Base-by-base conservation (phyloP, 1,140 invertebrate genomes). In the Tetramorium parvispinum region DNA sequence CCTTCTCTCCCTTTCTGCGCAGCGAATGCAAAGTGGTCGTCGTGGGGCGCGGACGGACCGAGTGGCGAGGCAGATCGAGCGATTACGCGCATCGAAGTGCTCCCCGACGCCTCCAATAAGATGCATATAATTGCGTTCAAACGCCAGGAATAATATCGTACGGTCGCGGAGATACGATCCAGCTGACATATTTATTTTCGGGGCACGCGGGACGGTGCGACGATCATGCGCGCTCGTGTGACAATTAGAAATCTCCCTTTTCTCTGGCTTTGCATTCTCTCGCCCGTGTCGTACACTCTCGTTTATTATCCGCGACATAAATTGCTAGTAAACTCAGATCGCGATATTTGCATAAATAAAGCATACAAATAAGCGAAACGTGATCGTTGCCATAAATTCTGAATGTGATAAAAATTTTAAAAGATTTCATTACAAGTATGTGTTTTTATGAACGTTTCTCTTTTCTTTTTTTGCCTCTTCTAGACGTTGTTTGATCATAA, bases 41-140 rank as follows among this genome's bases (percentile, higher is more conserved):
- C 73, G 76, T 81, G 76, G 81, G 61, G 70, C 68, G 59, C 79
- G 77, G 53, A 82, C 85, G 65, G 61, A 55, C 43, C 78, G 81
- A 91, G 87, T 82, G 86, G 88, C 79, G 59, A 71, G 49, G 66
- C 88, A 92, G 91, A 94, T 94, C 92, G 91, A 93, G 90, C 93
- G 93, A 94, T 94, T 94, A 93, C 89, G 87, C 78, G 78, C 81
- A 86, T 63, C 87, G 49, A 90, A 92, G 90, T 91, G 88, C 85
- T 91, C 87, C 77, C 73, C 78, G 68, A 79, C 82, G 87, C 81
- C 57, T 87, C 92, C 89, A 89, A 94, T 94, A 94, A 94, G 94
- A 91, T 92, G 89, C 93, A 93, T 94, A 94, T 94, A 94, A 94
- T 94, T 93, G 93, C 65, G 71, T 87, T 85, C 75, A 85, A 90